Evolutionary conservation across 1,140 invertebrate species (phyloP), one percentile per base, ranked within the genome.

Genomic region (Saccostrea glomerata): DNA sequence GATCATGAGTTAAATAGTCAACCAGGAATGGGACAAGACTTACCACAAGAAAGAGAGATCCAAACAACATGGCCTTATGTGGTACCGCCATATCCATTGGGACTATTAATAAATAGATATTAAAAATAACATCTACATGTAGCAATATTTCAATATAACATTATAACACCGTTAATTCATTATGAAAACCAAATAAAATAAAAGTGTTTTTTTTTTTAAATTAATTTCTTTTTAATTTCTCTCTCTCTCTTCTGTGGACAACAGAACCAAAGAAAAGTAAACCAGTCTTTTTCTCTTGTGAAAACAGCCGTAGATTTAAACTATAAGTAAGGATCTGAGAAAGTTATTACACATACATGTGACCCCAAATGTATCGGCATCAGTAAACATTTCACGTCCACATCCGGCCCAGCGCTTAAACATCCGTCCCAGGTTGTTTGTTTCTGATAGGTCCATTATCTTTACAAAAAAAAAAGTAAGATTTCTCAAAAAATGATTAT

Each of bases 331-430:
- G 47, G 47, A 47, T 7, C 6, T 47, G 17, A 63, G 58, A 30
- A 3, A 77, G 30, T 2, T 36, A 77, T 47, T 47, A 23, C 23
- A 85, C 55, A 36, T 36, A 85, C 84, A 85, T 23, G 55, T 58
- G 15, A 63, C 56, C 23, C 84, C 84, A 47, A 85, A 85, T 36
- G 84, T 85, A 25, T 85, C 84, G 0, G 84, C 84, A 20, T 63
- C 66, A 23, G 83, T 70, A 20, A 66, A 63, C 20, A 77, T 54
- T 66, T 88, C 82, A 11, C 82, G 56, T 0, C n/a, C 36, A 47
- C 83, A 55, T 40, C 40, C 20, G 23, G 25, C 36, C 56, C 58
- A 84, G 13, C 58, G 60, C 40, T 85, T 85, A 9, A 85, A 85
- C 30, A 55, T 85, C 30, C 36, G 17, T 40, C 36, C 58, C 13